Percentiles rank a stretch among this genome's conserved stretches.
phyloP scores from a whole-genome alignment of 2,113 vertebrate genomes.

The Egretta garzetta region DNA sequence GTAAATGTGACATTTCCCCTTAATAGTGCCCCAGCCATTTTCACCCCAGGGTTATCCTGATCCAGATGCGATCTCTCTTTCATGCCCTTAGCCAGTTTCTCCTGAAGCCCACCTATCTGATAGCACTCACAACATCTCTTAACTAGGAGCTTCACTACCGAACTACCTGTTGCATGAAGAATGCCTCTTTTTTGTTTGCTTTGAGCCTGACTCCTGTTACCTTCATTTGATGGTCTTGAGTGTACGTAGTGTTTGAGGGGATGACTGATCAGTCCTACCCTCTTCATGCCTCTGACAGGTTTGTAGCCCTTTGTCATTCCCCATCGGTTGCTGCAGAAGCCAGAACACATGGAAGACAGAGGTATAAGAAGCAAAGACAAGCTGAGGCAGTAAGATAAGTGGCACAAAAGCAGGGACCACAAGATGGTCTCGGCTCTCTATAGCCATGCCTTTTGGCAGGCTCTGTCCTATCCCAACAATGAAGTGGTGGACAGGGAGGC shows the following conservation, averaged over 20 bases:
- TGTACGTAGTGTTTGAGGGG: fast-evolving
- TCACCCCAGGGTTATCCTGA: background rate
- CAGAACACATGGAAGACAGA: background rate
- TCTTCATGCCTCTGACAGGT: background rate
- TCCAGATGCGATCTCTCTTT: background rate
- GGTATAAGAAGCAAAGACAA: background rate
- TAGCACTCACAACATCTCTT: background rate
- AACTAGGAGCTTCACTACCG: background rate
- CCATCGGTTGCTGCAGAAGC: background rate
- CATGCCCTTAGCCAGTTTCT: background rate
- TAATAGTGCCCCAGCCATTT: background rate
- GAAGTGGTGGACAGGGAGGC: background rate
- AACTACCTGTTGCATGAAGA: background rate
- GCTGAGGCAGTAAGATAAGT: background rate
- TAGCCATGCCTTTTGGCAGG: background rate
- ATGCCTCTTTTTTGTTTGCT: background rate
- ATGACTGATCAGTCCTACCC: background rate
- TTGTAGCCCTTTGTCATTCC: background rate
- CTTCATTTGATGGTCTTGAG: background rate
- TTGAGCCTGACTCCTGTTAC: background rate
- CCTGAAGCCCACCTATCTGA: background rate
- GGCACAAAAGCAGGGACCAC: background rate
- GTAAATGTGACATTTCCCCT: background rate
- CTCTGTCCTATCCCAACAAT: background rate
- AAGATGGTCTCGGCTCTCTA: background rate